Conservation (phyloP, 2,888 invertebrate species). For the Rosalia funebris region DNA sequence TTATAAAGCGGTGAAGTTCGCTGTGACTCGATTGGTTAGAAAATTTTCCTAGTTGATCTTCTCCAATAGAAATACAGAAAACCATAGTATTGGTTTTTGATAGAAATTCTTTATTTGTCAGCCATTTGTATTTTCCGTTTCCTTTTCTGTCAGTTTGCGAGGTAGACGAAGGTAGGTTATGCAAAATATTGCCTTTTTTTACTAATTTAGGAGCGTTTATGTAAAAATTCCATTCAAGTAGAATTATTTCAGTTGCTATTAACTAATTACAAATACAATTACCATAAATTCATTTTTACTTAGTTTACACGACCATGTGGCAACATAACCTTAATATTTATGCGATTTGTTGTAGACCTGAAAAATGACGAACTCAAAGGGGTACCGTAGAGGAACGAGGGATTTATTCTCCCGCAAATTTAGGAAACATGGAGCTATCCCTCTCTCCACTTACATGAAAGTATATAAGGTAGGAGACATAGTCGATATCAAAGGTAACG, state of each 20-base stretch:
- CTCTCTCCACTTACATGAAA: constrained; percentile 96
- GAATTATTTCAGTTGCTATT: too few relatives aligned
- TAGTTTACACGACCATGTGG: too few relatives aligned
- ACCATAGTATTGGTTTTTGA: too few relatives aligned
- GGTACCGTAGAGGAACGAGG: constrained; percentile 98
- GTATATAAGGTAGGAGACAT: constrained; percentile 99
- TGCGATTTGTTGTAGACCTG: constrained; percentile 37
- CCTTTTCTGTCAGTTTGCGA: constrained; percentile 29
- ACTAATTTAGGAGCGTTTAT: too few relatives aligned
- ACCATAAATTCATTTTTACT: too few relatives aligned
- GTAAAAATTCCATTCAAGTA: too few relatives aligned
- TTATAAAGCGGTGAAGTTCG: too few relatives aligned
- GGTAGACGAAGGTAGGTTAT: constrained; percentile 22
- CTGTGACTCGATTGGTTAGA: too few relatives aligned
- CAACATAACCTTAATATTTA: constrained; percentile 28
- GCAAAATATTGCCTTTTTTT: neutral
- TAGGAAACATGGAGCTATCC: constrained; percentile 94
- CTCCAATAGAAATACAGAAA: too few relatives aligned
- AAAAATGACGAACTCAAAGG: constrained; percentile 99
- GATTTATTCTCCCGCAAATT: constrained; percentile 97
- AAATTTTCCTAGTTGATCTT: too few relatives aligned
- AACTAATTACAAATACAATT: too few relatives aligned
- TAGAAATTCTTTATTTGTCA: neutral
- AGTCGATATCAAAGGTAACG: constrained; percentile 99
- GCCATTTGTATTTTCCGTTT: constrained; percentile 29